A percentile compares a stretch with the other conserved stretches of the same genome.
Evolutionary conservation across 2,113 vertebrate genomes (phyloP).

Genomic region (Gobius niger): DNA sequence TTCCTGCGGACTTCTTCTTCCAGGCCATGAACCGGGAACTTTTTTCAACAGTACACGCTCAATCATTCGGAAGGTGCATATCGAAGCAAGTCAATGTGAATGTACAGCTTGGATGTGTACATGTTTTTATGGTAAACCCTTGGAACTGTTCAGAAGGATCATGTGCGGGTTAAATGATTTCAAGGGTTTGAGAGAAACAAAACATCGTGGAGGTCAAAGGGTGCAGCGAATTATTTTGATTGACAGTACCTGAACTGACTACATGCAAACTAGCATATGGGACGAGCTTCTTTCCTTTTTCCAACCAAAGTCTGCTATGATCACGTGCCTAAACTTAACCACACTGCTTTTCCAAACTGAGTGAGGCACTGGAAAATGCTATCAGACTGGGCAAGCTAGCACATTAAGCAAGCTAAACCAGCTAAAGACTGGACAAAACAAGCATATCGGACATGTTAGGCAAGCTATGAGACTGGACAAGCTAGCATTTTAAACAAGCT

Average conservation of each 20-base stretch:
- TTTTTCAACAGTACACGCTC: slow-evolving; percentile 27
- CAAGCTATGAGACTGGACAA: too few species aligned
- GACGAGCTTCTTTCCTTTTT: background rate
- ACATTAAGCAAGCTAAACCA: too few species aligned
- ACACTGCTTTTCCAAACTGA: too few species aligned
- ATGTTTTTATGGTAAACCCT: slow-evolving; percentile 30
- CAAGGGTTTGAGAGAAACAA: background rate
- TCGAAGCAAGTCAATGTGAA: slow-evolving; percentile 65
- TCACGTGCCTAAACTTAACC: too few species aligned
- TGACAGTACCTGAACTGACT: background rate
- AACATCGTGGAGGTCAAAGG: background rate
- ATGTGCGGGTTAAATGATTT: background rate
- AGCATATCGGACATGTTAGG: too few species aligned
- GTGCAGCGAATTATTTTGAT: background rate
- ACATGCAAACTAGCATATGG: background rate
- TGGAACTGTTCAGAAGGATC: slow-evolving; percentile 29
- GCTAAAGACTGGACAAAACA: too few species aligned
- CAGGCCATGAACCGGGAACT: slow-evolving; percentile 27
- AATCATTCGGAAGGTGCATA: slow-evolving; percentile 52
- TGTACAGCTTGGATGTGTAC: slow-evolving; percentile 64
- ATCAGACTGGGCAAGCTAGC: too few species aligned
- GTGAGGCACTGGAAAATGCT: too few species aligned
- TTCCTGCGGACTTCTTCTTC: slow-evolving; percentile 55
- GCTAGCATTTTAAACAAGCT: too few species aligned
- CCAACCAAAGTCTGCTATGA: too few species aligned